Conservation (phyloP, 2,113 vertebrate species). For the Electrona antarctica region DNA sequence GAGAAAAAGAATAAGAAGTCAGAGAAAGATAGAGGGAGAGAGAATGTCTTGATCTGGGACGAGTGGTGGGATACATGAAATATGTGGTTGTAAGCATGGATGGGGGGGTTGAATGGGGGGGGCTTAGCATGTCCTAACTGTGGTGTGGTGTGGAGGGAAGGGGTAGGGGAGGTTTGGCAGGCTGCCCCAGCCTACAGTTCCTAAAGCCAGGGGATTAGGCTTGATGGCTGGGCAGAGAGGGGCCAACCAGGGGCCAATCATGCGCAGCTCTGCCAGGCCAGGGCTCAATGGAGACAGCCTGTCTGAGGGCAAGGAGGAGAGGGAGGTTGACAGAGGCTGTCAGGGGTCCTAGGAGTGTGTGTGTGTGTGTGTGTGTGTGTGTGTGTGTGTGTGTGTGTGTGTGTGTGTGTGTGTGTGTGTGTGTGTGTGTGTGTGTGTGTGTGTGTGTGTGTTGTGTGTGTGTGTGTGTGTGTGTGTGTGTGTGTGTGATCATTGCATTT, state of each 20-base stretch:
- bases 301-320: constrained; percentile 68
- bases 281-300: constrained; percentile 71
- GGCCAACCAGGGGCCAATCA: constrained; percentile 73
- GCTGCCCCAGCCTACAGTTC: constrained; percentile 66
- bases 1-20: constrained; percentile 22
- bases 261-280: constrained; percentile 64
- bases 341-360: constrained; percentile 46
- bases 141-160: constrained; percentile 53
- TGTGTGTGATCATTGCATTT: too few species aligned
- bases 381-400: constrained; percentile 34
- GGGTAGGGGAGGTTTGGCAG: constrained; percentile 67
- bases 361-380: constrained; percentile 26
- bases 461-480: neutral
- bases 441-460: too few species aligned
- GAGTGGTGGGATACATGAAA: constrained; percentile 47
- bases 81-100: constrained; percentile 43
- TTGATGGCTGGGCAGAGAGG: constrained; percentile 73
- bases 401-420: constrained; percentile 10
- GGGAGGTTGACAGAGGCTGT: constrained; percentile 41
- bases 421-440: neutral
- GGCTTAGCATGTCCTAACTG: constrained; percentile 69
- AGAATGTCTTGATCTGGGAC: constrained; percentile 41
- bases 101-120: neutral
- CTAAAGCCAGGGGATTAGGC: constrained; percentile 75
- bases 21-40: constrained; percentile 10